Conservation (phyloP, 2,113 vertebrate genomes). For the Neofelis nebulosa region DNA sequence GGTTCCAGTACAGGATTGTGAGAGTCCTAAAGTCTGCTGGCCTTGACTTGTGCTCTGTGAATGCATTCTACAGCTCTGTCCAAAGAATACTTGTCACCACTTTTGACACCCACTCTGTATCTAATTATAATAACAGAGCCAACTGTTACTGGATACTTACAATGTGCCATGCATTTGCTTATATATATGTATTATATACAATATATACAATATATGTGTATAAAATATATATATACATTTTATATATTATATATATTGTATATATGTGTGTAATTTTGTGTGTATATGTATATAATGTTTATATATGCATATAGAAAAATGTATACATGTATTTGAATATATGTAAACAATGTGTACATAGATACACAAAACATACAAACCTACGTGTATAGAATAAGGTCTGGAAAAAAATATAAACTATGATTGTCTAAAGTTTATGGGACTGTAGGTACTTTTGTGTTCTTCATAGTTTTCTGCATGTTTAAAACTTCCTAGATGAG, state of each 20-base stretch:
- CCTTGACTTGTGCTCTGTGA: not conserved
- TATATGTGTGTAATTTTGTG: not conserved
- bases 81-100: not conserved
- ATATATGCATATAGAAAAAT: not conserved
- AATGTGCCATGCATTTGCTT: not conserved
- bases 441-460: not conserved
- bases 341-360: not conserved
- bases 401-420: not conserved
- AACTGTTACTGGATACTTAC: not conserved
- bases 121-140: not conserved
- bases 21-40: conserved; percentile 13
- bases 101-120: not conserved
- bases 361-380: not conserved
- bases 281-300: not conserved
- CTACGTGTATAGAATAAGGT: not conserved
- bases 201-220: not conserved
- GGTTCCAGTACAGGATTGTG: not conserved
- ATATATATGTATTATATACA: not conserved
- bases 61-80: not conserved
- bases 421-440: not conserved
- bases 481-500: not conserved
- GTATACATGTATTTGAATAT: not conserved
- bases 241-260: not conserved
- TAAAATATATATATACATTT: not conserved
- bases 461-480: not conserved